phyloP scores from a whole-genome alignment of 2,797 vertebrate genomes.

The Crenichthys baileyi region DNA sequence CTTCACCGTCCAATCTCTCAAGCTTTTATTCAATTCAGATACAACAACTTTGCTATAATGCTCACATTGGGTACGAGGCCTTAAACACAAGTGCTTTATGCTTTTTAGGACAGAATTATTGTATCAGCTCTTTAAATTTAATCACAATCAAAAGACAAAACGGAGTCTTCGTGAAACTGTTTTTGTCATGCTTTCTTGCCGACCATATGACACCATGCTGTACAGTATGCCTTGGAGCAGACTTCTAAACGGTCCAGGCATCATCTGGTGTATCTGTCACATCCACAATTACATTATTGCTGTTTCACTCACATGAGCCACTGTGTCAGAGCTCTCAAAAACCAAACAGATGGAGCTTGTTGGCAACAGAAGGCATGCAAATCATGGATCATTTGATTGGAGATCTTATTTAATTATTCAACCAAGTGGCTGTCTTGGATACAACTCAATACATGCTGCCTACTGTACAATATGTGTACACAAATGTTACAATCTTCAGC shows the following conservation, averaged over 20 bases:
- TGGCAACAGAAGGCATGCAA: conserved; percentile 82
- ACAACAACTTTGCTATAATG: conserved; percentile 69
- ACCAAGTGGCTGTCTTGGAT: conserved; percentile 77
- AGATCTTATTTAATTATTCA: conserved; percentile 82
- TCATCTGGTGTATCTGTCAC: conserved; percentile 79
- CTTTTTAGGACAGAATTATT: conserved; percentile 6
- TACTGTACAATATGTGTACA: conserved; percentile 77
- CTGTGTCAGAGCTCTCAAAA: conserved; percentile 81
- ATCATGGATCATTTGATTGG: conserved; percentile 81
- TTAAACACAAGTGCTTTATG: conserved; percentile 18
- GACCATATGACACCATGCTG: conserved; percentile 71
- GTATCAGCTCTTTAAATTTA: conserved; percentile 38
- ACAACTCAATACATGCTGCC: conserved; percentile 66
- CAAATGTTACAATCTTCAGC: conserved; percentile 69
- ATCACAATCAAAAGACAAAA: conserved; percentile 29
- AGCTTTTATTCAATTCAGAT: conserved; percentile 77
- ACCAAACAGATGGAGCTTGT: conserved; percentile 82
- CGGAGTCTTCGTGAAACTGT: conserved; percentile 47
- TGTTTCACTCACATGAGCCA: conserved; percentile 79
- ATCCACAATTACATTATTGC: conserved; percentile 78
- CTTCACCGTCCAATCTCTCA: conserved; percentile 77
- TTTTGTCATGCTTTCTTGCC: conserved; percentile 67
- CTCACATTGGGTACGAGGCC: conserved; percentile 30
- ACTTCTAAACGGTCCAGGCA: conserved; percentile 71
- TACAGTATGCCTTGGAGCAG: conserved; percentile 73